phyloP scores from a whole-genome alignment of 2,113 vertebrate species.

The Cercopithecus mona region DNA sequence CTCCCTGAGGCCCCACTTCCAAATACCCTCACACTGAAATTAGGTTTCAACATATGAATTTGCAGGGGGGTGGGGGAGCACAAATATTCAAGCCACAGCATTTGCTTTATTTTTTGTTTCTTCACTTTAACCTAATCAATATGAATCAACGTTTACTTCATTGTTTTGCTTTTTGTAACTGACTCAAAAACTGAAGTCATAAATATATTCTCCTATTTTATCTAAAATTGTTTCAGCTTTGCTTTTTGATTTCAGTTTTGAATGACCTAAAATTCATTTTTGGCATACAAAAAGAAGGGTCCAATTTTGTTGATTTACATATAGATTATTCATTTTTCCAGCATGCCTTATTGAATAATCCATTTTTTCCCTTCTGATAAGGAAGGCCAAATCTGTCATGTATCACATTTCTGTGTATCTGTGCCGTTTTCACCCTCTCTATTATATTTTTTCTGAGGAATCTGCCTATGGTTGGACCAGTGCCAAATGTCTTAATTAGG shows the following conservation, averaged over 20 bases:
- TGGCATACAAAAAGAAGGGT: not conserved
- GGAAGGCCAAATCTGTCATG: not conserved
- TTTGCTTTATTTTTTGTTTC: not conserved
- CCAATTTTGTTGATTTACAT: not conserved
- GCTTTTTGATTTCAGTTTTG: not conserved
- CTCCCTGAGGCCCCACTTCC: not conserved
- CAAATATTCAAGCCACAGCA: not conserved
- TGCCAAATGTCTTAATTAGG: not conserved
- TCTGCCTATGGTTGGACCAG: not conserved
- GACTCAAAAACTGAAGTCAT: not conserved
- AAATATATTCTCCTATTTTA: not conserved
- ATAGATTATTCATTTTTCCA: not conserved
- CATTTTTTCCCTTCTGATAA: not conserved
- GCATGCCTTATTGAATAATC: not conserved
- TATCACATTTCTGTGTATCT: not conserved
- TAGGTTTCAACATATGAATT: not conserved
- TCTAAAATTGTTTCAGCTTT: not conserved
- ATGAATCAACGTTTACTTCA: not conserved
- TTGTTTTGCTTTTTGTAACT: not conserved
- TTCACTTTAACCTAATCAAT: not conserved
- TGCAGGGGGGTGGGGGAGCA: not conserved
- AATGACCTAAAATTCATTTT: not conserved
- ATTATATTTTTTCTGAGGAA: not conserved
- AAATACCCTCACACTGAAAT: not conserved
- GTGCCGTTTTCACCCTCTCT: not conserved